Percentiles rank a stretch among this genome's conserved stretches.
phyloP scores from a whole-genome alignment of 2,113 vertebrate genomes.

The Anarhynchus alexandrinus region DNA sequence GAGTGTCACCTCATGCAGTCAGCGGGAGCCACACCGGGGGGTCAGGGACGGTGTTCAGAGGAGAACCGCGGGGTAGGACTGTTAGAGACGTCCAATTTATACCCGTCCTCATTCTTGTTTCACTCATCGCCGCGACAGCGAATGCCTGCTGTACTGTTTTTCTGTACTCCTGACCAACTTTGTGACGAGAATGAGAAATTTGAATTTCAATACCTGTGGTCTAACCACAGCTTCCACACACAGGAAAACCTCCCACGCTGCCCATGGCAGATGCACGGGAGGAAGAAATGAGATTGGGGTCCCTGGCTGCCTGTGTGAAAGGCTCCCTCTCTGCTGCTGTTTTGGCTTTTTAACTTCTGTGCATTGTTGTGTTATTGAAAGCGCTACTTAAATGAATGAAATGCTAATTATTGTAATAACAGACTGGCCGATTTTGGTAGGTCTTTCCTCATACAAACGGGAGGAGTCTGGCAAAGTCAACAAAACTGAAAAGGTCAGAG shows the following conservation, averaged over 20 bases:
- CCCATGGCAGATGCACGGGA: neutral
- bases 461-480: neutral
- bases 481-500: neutral
- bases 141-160: neutral
- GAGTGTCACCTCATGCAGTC: neutral
- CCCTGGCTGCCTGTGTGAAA: neutral
- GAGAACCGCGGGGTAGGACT: accelerated
- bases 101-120: neutral
- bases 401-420: neutral
- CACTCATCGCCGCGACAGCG: accelerated
- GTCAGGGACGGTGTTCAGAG: neutral
- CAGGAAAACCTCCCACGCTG: neutral
- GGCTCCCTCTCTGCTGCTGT: neutral
- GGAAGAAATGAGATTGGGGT: neutral
- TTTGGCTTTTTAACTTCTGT: neutral
- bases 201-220: neutral
- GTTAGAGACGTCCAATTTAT: accelerated
- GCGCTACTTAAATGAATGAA: neutral
- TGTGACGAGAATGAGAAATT: neutral
- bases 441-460: neutral
- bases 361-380: neutral
- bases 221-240: neutral
- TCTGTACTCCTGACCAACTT: neutral
- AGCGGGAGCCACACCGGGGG: accelerated
- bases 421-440: neutral